phyloP scores from a whole-genome alignment of 2,888 invertebrate species.

The Ectobius pallidus region DNA sequence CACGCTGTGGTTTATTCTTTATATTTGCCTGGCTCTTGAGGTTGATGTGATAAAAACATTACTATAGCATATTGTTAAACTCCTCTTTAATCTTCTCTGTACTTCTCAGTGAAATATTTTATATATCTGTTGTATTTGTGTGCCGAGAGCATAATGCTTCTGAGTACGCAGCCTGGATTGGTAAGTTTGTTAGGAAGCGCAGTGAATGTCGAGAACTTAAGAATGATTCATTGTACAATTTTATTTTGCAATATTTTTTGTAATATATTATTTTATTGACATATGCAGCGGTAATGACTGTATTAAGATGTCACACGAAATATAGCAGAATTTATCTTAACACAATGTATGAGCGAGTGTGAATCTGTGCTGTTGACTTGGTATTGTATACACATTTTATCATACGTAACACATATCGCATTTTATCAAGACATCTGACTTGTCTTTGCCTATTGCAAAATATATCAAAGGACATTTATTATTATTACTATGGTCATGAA shows the following conservation, averaged over 20 bases:
- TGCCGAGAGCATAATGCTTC: constrained; percentile 1
- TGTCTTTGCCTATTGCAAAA: constrained; percentile 8
- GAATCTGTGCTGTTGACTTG: constrained; percentile 22
- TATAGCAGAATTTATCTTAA: not conserved
- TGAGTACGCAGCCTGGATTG: constrained; percentile 1
- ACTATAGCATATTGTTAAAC: not conserved
- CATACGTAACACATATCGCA: constrained; percentile 33
- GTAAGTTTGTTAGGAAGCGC: not conserved
- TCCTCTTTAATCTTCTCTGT: not conserved
- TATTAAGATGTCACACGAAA: not conserved
- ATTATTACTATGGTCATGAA: constrained; percentile 15
- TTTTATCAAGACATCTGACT: constrained; percentile 17
- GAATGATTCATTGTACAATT: not conserved
- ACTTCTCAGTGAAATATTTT: constrained; percentile 5
- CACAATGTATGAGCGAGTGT: constrained; percentile 20
- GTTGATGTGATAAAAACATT: constrained; percentile 5
- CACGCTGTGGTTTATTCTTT: too few relatives aligned
- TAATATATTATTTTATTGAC: constrained; percentile 7
- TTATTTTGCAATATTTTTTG: not conserved
- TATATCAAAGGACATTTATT: constrained; percentile 8
- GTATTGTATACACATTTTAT: constrained; percentile 21
- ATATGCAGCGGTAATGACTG: not conserved
- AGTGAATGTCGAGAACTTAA: not conserved
- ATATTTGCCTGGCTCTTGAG: constrained; percentile 17
- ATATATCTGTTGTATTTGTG: constrained; percentile 12